Percentiles rank a stretch among this genome's conserved stretches.
Conservation (phyloP, 2,113 vertebrate species). For the Aptenodytes forsteri region DNA sequence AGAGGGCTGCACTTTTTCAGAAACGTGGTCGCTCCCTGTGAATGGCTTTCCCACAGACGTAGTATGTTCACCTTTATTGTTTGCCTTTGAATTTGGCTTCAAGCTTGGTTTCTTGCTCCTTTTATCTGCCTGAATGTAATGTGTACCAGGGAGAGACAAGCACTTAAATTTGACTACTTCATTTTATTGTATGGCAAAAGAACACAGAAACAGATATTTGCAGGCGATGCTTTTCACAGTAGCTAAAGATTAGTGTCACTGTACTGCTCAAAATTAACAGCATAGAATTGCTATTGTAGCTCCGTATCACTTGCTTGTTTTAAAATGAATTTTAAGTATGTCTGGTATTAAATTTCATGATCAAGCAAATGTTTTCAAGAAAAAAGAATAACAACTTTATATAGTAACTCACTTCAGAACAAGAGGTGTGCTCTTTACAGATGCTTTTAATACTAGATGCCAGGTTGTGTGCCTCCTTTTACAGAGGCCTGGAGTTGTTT, state of each 20-base stretch:
- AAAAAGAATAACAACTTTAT: neutral
- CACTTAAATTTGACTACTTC: neutral
- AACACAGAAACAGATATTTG: neutral
- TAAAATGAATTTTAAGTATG: neutral
- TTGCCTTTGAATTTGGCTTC: constrained; percentile 16
- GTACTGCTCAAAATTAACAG: neutral
- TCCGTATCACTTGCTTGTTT: neutral
- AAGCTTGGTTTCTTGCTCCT: neutral
- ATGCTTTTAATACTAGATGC: neutral
- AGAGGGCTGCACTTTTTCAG: neutral
- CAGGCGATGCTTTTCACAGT: neutral
- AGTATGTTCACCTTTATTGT: neutral
- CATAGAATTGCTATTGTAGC: neutral
- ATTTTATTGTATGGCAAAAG: neutral
- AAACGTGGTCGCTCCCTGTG: neutral
- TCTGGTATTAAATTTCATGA: neutral
- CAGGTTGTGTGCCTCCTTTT: neutral
- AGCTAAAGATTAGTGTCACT: neutral
- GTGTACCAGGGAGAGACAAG: neutral
- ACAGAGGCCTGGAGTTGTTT: neutral
- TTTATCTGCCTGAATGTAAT: neutral
- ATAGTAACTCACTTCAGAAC: neutral
- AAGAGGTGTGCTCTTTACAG: neutral
- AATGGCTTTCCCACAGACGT: neutral
- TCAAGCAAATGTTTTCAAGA: neutral